Evolutionary conservation across 1,140 invertebrate species (phyloP), one percentile per base, ranked within the genome.

Genomic region (Dysdera silvatica): DNA sequence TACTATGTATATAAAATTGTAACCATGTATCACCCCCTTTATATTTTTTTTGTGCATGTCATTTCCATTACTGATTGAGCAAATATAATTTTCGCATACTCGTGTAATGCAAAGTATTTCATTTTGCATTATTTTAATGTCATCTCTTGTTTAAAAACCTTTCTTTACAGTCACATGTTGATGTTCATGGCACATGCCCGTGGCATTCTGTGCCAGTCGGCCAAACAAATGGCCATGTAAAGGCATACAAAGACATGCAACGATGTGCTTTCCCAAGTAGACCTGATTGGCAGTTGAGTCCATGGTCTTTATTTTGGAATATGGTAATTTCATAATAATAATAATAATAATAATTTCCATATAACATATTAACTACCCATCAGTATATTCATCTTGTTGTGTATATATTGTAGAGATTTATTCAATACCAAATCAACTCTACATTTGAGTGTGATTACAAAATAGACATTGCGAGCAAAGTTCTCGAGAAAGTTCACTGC

Each of bases 141-240:
- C 29, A 31, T 32, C n/a, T 54, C 41, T 32, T 54, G 52, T 24
- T 29, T 54, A 29, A 54, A 54, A 20, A 54, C 24, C n/a, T 40
- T 40, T 8, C 18, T 43, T 24, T 12, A 45, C n/a, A 66, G 65
- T 16, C 33, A 26, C 47, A 53, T 35, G 60, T 51, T 10, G 66
- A 67, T 35, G 37, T 67, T 10, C 66, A 67, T 31, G 66, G 66
- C 33, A 47, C 40, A 5, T 67, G 66, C 28, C 66, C 66, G n/a
- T 26, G 31, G 20, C 12, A 16, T 24, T 29, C 24, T 16, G 16
- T 12, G 1, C 52, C 51, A 16, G 3, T 41, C 4, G 6, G 31
- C 24, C 2, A 10, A 24, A 29, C 26, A 1, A 23, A 43, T n/a
- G 51, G 43, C 37, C n/a, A 20, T 8, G 54, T 60, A 2, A 33